Conservation (phyloP, 2,888 invertebrate genomes). For the Netelia melanura region DNA sequence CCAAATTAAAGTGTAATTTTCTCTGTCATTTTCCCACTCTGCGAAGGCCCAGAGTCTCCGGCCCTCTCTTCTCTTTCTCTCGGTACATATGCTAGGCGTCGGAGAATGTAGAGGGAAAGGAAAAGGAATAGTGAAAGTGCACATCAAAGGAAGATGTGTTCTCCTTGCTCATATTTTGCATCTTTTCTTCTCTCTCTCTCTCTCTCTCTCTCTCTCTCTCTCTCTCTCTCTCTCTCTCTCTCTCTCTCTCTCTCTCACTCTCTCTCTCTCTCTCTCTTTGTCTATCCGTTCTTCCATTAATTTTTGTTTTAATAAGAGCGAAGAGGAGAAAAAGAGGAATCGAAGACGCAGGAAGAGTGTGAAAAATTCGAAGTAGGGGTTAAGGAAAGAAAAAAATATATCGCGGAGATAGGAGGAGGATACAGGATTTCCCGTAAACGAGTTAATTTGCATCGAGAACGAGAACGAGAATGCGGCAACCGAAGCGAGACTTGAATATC, state of each 20-base stretch:
- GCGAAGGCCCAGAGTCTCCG: slow-evolving; percentile 44
- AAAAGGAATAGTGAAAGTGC: slow-evolving; percentile 70
- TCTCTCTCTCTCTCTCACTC: slow-evolving; percentile 11
- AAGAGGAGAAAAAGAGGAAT: slow-evolving; percentile 57
- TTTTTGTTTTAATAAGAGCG: slow-evolving; percentile 54
- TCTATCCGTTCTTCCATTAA: slow-evolving; percentile 49
- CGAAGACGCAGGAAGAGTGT: slow-evolving; percentile 41
- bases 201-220: slow-evolving; percentile 15
- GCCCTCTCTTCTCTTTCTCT: slow-evolving; percentile 60
- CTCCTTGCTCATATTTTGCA: background rate
- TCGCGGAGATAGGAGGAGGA: slow-evolving; percentile 57
- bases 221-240: slow-evolving; percentile 3
- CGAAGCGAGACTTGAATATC: slow-evolving; percentile 58
- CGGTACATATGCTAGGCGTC: background rate
- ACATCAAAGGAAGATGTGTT: slow-evolving; percentile 68
- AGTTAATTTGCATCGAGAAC: slow-evolving; percentile 78
- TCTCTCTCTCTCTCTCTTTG: slow-evolving; percentile 5
- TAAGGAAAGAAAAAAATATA: slow-evolving; percentile 20
- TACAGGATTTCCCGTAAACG: slow-evolving; percentile 74
- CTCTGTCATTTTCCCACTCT: slow-evolving; percentile 58
- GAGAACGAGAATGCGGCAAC: slow-evolving; percentile 62
- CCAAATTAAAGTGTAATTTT: slow-evolving; percentile 71
- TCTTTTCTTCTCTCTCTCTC: slow-evolving; percentile 11
- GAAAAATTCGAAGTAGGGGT: slow-evolving; percentile 15
- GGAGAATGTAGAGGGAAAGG: slow-evolving; percentile 35